Base-by-base conservation (phyloP, 2,797 vertebrate species). In the Dicrostonyx torquatus region DNA sequence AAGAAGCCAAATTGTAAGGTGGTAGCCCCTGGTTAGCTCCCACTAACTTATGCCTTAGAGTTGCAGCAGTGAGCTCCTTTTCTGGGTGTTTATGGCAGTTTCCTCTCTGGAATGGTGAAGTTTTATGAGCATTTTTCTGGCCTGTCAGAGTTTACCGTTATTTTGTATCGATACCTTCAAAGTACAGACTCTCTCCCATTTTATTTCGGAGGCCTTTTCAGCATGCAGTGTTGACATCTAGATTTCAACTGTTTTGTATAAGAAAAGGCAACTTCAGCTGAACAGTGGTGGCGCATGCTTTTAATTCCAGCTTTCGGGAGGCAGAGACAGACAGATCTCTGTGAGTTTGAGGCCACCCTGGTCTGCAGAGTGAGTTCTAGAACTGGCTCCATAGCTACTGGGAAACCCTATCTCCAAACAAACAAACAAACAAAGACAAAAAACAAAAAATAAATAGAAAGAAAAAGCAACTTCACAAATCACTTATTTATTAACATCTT, bases 21-120 rank as follows among this genome's bases (percentile, higher is more conserved):
- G 26, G 22, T 53, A 91, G 50, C 17, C n/a, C 91, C 43, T 70
- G 13, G 13, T 87, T 43, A 50, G 15, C 34, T 91, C 8, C 48
- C 22, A 68, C 37, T 29, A 66, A 66, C n/a, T 83, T 3, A 8
- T 31, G 72, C 58, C 45, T 31, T 18, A 24, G 43, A 29, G 48
- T 12, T 66, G 55, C 43, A 40, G 18, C 64, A 24, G 24, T 84
- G 87, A 78, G 20, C 31, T 20, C 17, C 45, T 83, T 64, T 90
- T 66, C 55, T 75, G 17, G 72, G 26, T 84, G n/a, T 78, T 90
- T 64, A 72, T 15, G 20, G 37, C 15, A 40, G 22, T 31, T 83
- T 87, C 93, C 72, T 88, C 92, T 37, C 58, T 88, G 58, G 66
- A 93, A 88, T 50, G 68, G 18, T 77, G 68, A 77, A 37, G 0